A percentile compares a stretch with the other conserved stretches of the same genome.
phyloP scores from a whole-genome alignment of 1,140 invertebrate genomes.

The Kradibia gibbosae region DNA sequence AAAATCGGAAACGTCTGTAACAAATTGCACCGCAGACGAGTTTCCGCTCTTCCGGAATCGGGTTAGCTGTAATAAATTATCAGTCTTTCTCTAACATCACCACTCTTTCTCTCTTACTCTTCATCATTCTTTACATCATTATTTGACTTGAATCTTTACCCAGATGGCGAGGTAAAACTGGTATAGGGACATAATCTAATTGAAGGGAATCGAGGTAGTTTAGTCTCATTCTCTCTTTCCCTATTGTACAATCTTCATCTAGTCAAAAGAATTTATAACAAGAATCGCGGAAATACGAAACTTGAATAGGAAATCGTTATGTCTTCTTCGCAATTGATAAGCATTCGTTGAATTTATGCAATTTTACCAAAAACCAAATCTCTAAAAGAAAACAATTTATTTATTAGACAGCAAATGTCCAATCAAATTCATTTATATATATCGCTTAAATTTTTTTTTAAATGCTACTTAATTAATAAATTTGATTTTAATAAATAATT shows the following conservation, averaged over 20 bases:
- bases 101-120: not conserved
- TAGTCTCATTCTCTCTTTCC: not conserved
- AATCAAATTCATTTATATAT: no score
- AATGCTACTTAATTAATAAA: no score
- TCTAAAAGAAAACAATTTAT: no score
- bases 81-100: not conserved
- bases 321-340: constrained; percentile 8
- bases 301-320: not conserved
- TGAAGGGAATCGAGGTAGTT: constrained; percentile 17
- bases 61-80: constrained; percentile 14
- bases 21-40: not conserved
- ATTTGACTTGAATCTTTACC: not conserved
- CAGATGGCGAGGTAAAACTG: not conserved
- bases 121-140: not conserved
- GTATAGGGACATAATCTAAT: constrained; percentile 22
- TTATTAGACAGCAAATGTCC: no score
- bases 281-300: not conserved
- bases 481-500: no score
- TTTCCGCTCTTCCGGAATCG: constrained; percentile 17
- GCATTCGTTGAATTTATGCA: not conserved
- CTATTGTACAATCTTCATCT: not conserved
- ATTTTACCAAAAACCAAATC: not conserved
- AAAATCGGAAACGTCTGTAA: constrained; percentile 16
- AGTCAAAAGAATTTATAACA: constrained; percentile 21
- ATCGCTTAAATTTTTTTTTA: no score